These are phyloP conservation scores for Synergus itoensis DNA, from an alignment of 2,888 invertebrate species.

Conservation along the genomic window DNA sequence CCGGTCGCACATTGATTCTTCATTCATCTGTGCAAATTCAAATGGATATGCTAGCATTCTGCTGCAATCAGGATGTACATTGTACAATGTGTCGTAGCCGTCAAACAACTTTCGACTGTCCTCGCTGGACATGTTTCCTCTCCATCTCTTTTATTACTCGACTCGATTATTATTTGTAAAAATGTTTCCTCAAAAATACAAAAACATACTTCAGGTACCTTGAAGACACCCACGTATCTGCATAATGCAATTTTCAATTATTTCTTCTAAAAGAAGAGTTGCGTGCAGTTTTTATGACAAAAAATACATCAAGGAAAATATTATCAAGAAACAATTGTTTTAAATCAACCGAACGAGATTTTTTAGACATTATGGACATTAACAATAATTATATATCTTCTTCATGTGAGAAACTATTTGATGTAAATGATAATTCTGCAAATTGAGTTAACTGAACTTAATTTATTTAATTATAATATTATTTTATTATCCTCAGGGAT, in stretches of 20 bases:
- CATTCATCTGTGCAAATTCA: slow-evolving; percentile 13
- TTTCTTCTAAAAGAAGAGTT: not conserved
- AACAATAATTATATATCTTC: not conserved
- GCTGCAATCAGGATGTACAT: not conserved
- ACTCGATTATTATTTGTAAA: not conserved
- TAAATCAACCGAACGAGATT: not conserved
- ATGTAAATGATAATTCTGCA: not conserved
- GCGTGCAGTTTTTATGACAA: too few species aligned
- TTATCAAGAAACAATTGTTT: not conserved
- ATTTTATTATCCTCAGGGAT: not conserved
- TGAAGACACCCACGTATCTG: not conserved
- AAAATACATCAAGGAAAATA: not conserved
- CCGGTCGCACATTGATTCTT: slow-evolving; percentile 32
- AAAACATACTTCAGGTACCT: not conserved
- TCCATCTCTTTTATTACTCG: not conserved
- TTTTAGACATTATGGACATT: not conserved
- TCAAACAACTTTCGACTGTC: slow-evolving; percentile 15
- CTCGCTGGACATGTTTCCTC: not conserved
- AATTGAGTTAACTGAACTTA: not conserved
- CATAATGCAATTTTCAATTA: not conserved
- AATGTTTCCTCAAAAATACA: not conserved
- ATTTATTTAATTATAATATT: not conserved
- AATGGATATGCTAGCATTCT: slow-evolving; percentile 1
- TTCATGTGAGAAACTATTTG: too few species aligned
- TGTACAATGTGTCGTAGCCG: not conserved